Percentiles rank a stretch among this genome's conserved stretches.
Conservation (phyloP, 2,797 vertebrate species). For the Saxicola maurus region DNA sequence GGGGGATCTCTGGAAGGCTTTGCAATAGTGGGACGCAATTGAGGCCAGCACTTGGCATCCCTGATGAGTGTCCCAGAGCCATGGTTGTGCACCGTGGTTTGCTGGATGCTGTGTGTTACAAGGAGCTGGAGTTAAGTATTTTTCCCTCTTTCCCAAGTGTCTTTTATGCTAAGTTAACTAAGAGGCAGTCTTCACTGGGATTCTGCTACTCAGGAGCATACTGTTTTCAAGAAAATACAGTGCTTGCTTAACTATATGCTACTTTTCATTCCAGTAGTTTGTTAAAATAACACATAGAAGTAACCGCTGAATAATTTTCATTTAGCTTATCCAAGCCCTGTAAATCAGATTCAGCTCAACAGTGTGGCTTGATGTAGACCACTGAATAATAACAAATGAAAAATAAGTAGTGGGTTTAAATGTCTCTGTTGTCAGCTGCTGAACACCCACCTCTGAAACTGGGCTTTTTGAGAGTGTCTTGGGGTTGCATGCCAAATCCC, state of each 20-base stretch:
- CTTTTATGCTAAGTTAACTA: neutral
- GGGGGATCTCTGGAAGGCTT: neutral
- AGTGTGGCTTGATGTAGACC: neutral
- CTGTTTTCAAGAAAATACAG: neutral
- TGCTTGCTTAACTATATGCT: neutral
- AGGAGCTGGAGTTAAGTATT: neutral
- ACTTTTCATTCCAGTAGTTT: neutral
- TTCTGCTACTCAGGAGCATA: neutral
- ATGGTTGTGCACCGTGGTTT: neutral
- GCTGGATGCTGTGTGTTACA: neutral
- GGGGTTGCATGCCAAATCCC: neutral
- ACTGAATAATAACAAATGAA: neutral
- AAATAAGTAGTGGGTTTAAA: neutral
- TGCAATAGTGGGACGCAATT: neutral
- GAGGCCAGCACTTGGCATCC: neutral
- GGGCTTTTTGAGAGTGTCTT: neutral
- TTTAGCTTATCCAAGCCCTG: neutral
- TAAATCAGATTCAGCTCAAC: neutral
- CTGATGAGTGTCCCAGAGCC: neutral
- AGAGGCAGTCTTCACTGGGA: neutral
- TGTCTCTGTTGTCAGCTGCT: neutral
- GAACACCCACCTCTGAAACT: neutral
- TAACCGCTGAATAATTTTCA: fast-evolving
- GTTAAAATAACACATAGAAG: neutral
- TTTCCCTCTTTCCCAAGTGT: neutral